Base-by-base conservation (phyloP, 2,113 vertebrate genomes). In the Lethenteron camtschaticum region DNA sequence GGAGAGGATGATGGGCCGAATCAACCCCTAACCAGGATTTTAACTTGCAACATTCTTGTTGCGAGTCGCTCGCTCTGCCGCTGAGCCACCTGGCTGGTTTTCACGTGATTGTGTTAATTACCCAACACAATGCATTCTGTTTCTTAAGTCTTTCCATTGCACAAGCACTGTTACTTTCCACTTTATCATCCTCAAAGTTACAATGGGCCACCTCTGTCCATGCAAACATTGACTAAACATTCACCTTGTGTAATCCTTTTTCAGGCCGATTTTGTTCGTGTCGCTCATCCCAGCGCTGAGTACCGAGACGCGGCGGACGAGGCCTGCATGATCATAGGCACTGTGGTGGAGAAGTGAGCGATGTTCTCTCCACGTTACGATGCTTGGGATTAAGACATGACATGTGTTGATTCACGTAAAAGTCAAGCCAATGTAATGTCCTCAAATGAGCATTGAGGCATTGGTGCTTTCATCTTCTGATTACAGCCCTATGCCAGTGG, bases 191-290 rank as follows among this genome's bases (percentile, higher is more conserved):
- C 24, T 66, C 63, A 16, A 24, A 16, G 10, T 24, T 16, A 56
- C 58, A 11, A 18, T 56, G 11, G 13, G 8, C 11, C n/a, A 56
- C 57, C 68, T 72, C 3, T 58, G 41, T 13, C 56, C 24, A 16
- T 14, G 68, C 12, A 16, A 57, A 57, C 57, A 55, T 11, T 72
- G 16, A 24, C 20, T 41, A 58, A 11, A 72, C 57, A 6, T 55
- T 72, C 12, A 10, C 56, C 68, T 68, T 69, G 9, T 69, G 56
- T 57, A 11, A 63, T 57, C 12, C 69, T 56, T 4, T 56, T 0
- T 68, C 74, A 99, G 92, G 92, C 94, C 18, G 94, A 99, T 76
- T 99, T 99, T 80, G 82, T 96, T 56, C 95, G 90, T 79, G 84
- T 92, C 56, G 89, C 90, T 57, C 94, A 99, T 74, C 94, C 94